phyloP scores from a whole-genome alignment of 2,113 vertebrate species.

The Etheostoma spectabile region DNA sequence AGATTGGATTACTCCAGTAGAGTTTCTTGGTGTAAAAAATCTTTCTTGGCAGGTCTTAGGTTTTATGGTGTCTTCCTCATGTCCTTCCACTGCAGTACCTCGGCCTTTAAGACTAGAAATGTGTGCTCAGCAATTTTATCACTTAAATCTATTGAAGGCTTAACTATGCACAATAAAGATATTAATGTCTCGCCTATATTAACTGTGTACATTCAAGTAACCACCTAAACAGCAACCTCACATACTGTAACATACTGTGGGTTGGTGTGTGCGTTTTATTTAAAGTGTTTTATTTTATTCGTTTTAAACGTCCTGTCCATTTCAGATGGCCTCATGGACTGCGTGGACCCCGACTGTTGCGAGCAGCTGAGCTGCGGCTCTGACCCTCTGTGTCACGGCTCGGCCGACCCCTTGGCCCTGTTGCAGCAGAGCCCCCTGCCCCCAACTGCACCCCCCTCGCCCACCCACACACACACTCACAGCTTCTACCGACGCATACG shows the following conservation, averaged over 20 bases:
- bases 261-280: constrained; percentile 2
- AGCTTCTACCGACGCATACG: constrained; percentile 93
- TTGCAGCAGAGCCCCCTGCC: constrained; percentile 90
- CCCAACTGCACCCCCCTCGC: constrained; percentile 85
- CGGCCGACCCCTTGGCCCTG: constrained; percentile 94
- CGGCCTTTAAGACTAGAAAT: constrained; percentile 19
- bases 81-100: constrained; percentile 9
- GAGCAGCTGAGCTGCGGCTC: constrained; percentile 92
- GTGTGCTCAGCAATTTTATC: constrained; percentile 14
- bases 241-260: no score
- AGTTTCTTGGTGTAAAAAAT: constrained; percentile 30
- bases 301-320: constrained; percentile 40
- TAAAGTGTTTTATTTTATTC: not conserved
- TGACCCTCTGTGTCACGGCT: constrained; percentile 95
- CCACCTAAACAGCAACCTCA: constrained; percentile 7
- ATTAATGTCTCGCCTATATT: constrained; percentile 22
- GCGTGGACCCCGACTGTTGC: constrained; percentile 96
- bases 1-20: constrained; percentile 36
- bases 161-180: constrained; percentile 28
- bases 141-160: constrained; percentile 32
- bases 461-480: constrained; percentile 75
- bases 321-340: constrained; percentile 95
- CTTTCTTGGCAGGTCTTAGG: constrained; percentile 22
- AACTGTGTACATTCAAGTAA: constrained; percentile 2
- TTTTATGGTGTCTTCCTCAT: constrained; percentile 33